Conservation (phyloP, 2,888 invertebrate species). For the Stegophylla sp. region DNA sequence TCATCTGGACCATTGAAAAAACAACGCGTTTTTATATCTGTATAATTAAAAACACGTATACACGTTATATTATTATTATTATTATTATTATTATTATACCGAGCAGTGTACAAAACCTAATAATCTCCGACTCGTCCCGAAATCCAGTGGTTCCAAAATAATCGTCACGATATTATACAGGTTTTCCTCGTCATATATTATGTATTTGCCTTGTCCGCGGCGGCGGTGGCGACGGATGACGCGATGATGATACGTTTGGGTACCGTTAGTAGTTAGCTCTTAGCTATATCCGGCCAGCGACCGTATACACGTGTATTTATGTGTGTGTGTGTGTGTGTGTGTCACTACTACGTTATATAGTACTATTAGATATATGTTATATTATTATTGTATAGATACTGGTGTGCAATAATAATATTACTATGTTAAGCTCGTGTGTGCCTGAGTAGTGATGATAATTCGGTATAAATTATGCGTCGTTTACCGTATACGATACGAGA, state of each 20-base stretch:
- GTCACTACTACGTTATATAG: not conserved
- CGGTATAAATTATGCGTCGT: conserved; percentile 5
- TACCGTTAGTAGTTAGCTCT: conserved; percentile 38
- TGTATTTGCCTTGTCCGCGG: not conserved
- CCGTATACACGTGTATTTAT: not conserved
- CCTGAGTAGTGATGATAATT: not conserved
- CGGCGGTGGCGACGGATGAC: not conserved
- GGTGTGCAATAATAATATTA: no score
- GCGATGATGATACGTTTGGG: not conserved
- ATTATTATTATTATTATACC: no score
- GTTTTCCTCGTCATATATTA: not conserved
- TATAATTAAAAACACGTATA: not conserved
- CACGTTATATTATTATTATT: not conserved
- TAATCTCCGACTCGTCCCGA: conserved; percentile 34
- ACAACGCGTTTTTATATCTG: not conserved
- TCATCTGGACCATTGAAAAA: conserved; percentile 44
- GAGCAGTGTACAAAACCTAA: no score
- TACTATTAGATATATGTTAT: not conserved
- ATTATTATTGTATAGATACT: not conserved
- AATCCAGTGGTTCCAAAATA: conserved; percentile 34
- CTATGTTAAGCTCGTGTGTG: not conserved
- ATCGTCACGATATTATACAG: not conserved
- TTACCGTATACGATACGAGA: not conserved
- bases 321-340: not conserved
- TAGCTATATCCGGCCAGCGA: not conserved